Conservation (phyloP, 2,888 invertebrate genomes). For the Mantis religiosa region DNA sequence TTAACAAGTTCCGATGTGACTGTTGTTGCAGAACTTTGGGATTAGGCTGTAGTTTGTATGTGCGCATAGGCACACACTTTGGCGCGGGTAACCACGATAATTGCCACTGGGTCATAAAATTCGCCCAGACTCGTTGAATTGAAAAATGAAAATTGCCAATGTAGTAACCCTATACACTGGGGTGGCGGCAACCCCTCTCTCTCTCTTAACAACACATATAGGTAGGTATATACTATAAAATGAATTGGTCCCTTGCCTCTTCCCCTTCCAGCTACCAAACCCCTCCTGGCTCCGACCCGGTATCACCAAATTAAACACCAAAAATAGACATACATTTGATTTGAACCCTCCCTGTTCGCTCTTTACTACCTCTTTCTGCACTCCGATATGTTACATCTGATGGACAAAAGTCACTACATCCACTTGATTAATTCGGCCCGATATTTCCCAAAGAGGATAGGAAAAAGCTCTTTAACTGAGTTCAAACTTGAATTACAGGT, state of each 20-base stretch:
- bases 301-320: slow-evolving; percentile 21
- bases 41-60: not conserved
- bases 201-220: slow-evolving; percentile 13
- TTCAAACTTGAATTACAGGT: too few species aligned
- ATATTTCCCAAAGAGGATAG: not conserved
- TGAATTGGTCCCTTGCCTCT: slow-evolving; percentile 25
- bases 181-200: not conserved
- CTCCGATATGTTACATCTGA: not conserved
- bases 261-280: not conserved
- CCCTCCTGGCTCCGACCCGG: not conserved
- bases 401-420: not conserved
- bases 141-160: slow-evolving; percentile 29
- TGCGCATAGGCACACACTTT: not conserved
- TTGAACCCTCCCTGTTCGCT: not conserved
- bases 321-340: slow-evolving; percentile 12
- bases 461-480: too few species aligned
- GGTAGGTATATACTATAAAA: slow-evolving; percentile 14
- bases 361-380: not conserved
- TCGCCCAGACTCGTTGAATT: slow-evolving; percentile 21
- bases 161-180: slow-evolving; percentile 16
- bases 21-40: not conserved
- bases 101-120: slow-evolving; percentile 24
- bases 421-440: not conserved
- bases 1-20: not conserved
- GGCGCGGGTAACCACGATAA: slow-evolving; percentile 14